Base-by-base conservation (phyloP, 1,140 invertebrate species). In the Drosophila murphyi region DNA sequence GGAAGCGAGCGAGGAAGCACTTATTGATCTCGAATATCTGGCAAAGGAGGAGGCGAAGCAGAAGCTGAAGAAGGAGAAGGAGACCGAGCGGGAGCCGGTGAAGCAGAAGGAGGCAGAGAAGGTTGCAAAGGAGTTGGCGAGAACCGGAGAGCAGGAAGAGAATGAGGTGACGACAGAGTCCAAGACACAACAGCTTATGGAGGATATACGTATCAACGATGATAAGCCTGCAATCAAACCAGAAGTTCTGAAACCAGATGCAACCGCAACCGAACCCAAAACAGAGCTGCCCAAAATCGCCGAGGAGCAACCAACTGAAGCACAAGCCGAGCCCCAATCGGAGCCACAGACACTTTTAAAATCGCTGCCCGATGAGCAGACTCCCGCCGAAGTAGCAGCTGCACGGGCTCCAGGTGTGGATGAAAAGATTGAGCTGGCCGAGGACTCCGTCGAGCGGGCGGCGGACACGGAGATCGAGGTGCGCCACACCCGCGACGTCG, bases 281-380 rank as follows among this genome's bases (percentile, higher is more conserved):
- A 65, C 55, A n/a, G 63, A 61, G 51, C 34, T 35, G 55, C 60
- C 54, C 41, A 39, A 50, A 50, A 31, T 47, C 12, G 10, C 51
- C 39, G 64, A 74, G 39, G 56, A 77, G 5, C 35, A 61, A 28
- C 31, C 41, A 35, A 37, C 54, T 1, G 41, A 77, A 4, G 29
- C 52, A 3, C 48, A 52, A 7, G 3, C 43, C 0, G 37, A 65
- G 29, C 59, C 41, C n/a, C 35, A 20, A 62, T 29, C 57, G 39
- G 70, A 37, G 55, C 31, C 47, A 0, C 39, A 65, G 8, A 20
- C 48, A 2, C 34, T 59, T 3, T 8, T 89, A 0, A 88, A 89
- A 34, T 20, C 67, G 0, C 72, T 80, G 47, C 43, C 71, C 0
- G 68, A 62, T 28, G 83, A 72, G 4, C 20, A 20, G 20, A 20